Percentiles rank a stretch among this genome's conserved stretches.
These are phyloP conservation scores for Eurystomus gularis DNA, from an alignment of 2,113 vertebrate genomes.

Conservation along the genomic window DNA sequence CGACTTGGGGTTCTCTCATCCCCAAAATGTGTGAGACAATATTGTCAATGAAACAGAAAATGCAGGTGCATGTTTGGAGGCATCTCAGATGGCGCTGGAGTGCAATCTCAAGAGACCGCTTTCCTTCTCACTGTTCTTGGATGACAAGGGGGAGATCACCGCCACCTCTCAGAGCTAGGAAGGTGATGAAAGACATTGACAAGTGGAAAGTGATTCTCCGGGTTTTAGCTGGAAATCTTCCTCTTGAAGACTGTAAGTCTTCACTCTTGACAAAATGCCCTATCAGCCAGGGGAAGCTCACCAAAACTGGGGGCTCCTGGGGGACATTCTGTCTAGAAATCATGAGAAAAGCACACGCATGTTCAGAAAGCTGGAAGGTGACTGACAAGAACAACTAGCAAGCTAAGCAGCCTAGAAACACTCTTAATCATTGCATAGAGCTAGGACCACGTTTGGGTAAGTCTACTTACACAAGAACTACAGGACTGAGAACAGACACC, in stretches of 20 bases:
- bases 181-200: background rate
- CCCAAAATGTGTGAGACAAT: background rate
- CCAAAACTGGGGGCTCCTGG: background rate
- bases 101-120: background rate
- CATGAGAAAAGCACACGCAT: background rate
- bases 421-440: background rate
- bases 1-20: background rate
- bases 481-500: background rate
- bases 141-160: background rate
- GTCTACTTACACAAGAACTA: background rate
- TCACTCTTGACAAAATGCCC: background rate
- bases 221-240: background rate
- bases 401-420: background rate
- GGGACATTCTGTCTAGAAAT: background rate
- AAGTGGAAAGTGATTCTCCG: background rate
- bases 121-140: background rate
- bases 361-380: background rate
- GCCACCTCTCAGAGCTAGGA: background rate
- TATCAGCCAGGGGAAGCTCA: background rate
- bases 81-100: background rate
- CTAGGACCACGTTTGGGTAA: background rate
- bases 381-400: background rate
- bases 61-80: background rate
- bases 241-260: background rate
- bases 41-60: background rate